Percentiles rank a stretch among this genome's conserved stretches.
phyloP scores from a whole-genome alignment of 2,888 invertebrate species.

The Rugalucina vietnamica region DNA sequence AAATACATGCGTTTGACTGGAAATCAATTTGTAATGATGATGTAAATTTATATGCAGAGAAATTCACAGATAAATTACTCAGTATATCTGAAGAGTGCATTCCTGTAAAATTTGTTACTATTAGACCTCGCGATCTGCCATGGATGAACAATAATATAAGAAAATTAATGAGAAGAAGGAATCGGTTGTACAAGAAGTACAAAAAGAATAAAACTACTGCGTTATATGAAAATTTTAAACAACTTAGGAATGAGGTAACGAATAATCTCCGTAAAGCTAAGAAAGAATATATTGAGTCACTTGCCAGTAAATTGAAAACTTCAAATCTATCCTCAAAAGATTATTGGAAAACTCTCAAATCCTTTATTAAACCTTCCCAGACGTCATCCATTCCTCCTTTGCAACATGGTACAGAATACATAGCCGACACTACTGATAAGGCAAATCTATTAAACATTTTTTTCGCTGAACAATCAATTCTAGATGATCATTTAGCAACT shows the following conservation, averaged over 20 bases:
- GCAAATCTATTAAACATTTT: neutral
- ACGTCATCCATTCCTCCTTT: neutral
- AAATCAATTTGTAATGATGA: neutral
- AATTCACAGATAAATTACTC: neutral
- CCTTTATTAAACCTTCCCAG: neutral
- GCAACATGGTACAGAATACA: too few relatives aligned
- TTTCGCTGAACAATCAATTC: too few relatives aligned
- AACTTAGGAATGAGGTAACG: neutral
- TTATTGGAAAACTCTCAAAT: neutral
- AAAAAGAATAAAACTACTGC: neutral
- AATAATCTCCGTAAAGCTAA: neutral
- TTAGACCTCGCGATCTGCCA: neutral
- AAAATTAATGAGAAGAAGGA: neutral
- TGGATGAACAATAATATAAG: neutral
- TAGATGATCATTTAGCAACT: neutral
- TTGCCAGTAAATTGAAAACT: neutral
- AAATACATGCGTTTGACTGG: neutral
- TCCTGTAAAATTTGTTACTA: neutral
- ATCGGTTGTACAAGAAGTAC: neutral
- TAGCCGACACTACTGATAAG: neutral
- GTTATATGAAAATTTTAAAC: neutral
- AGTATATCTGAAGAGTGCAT: neutral
- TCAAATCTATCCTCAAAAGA: neutral
- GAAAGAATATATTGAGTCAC: neutral
- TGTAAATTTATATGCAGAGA: neutral